Evolutionary conservation across 1,140 invertebrate genomes (phyloP), one percentile per base, ranked within the genome.

Genomic region (Megathymus violae): DNA sequence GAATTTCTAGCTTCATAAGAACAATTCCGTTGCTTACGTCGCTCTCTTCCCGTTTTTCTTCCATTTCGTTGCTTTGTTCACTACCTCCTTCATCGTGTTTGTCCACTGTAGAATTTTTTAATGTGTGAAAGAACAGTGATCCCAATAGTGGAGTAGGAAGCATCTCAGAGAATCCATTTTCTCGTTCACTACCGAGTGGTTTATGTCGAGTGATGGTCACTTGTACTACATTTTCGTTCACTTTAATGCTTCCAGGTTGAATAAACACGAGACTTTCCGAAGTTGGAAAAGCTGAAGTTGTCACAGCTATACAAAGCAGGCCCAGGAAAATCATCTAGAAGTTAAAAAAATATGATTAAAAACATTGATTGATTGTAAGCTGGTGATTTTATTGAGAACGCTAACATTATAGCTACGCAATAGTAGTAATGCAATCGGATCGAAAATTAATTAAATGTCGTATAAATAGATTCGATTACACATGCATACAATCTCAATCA

Each of bases 271-370:
- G 13, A n/a, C 41, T 14, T 10, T 43, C 41, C 5, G 9, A 40
- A 17, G 13, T 31, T 4, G 67, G 56, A 36, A 69, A 44, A 34
- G 67, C 67, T 11, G 27, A 17, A 41, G 63, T 14, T 10, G 31
- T n/a, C 10, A 44, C 59, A 41, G 51, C 67, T 22, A 66, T 59
- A 38, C 40, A 66, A n/a, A 69, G 27, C 15, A 65, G 14, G 6
- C 46, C 47, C 6, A 69, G 38, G 31, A 62, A 44, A 17, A 52
- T 58, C 58, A 69, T 69, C 62, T 69, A 50, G 7, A 65, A 22
- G 5, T 22, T n/a, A n/a, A n/a, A 22, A 22, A 22, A 22, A 22
- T 22, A 22, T 22, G 19, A 22, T 22, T 2, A 3, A 3, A 22
- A 22, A 22, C 19, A 22, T 3, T 22, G n/a, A n/a, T n/a, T n/a